phyloP scores from a whole-genome alignment of 2,888 invertebrate genomes.

The Carabus problematicus region DNA sequence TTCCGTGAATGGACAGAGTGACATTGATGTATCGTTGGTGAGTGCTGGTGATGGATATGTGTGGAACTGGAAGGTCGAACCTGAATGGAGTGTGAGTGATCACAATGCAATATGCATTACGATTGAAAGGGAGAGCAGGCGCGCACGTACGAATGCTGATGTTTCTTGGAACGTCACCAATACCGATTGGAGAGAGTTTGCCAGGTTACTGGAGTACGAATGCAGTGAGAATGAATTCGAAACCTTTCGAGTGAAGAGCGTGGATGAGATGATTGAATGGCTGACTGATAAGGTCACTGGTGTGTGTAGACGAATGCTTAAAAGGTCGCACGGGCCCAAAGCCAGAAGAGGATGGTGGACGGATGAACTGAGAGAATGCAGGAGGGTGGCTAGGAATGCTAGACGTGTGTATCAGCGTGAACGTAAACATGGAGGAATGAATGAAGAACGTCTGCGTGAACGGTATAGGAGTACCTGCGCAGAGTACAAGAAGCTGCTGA shows the following conservation, averaged over 20 bases:
- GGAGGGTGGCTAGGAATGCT: too few relatives aligned
- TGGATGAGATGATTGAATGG: not conserved
- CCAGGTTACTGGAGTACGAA: not conserved
- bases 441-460: too few relatives aligned
- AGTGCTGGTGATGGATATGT: conserved; percentile 13
- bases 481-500: too few relatives aligned
- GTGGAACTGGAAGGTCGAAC: not conserved
- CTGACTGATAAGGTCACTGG: not conserved
- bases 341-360: not conserved
- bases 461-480: too few relatives aligned
- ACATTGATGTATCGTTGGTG: conserved; percentile 44
- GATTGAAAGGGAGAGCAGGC: not conserved
- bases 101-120: conserved; percentile 26
- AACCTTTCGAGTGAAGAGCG: not conserved
- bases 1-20: conserved; percentile 40
- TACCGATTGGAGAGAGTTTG: not conserved
- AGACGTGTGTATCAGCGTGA: too few relatives aligned
- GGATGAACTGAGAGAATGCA: too few relatives aligned
- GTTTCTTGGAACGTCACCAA: not conserved
- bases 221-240: not conserved
- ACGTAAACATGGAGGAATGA: too few relatives aligned
- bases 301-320: not conserved
- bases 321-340: not conserved
- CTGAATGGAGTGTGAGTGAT: conserved; percentile 18
- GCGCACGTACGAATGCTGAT: not conserved